Evolutionary conservation across 1,140 invertebrate species (phyloP).

Genomic region (Cepaea nemoralis): DNA sequence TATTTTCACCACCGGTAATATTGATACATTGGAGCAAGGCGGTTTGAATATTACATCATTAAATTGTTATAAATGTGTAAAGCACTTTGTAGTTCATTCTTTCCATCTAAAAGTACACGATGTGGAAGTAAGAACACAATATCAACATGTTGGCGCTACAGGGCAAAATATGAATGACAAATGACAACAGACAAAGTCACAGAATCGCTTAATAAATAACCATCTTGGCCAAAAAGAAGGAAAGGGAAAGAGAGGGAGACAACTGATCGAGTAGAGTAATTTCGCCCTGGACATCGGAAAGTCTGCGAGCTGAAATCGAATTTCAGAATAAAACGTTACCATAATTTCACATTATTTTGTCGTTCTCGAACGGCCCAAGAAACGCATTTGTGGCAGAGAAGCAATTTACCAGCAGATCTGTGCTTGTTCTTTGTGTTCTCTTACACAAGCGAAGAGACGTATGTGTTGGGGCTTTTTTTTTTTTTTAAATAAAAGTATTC

Average conservation of each 20-base stretch:
- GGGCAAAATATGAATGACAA: too few relatives aligned
- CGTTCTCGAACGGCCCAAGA: conserved; percentile 1
- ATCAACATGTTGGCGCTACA: too few relatives aligned
- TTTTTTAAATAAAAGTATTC: too few relatives aligned
- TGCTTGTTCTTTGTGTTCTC: neutral
- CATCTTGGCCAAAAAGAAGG: neutral
- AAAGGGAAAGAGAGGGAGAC: neutral
- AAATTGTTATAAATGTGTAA: too few relatives aligned
- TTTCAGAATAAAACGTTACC: conserved; percentile 27
- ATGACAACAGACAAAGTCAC: too few relatives aligned
- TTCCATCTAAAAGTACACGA: too few relatives aligned
- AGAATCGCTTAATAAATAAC: too few relatives aligned
- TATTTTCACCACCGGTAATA: too few relatives aligned
- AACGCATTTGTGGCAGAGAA: conserved; percentile 18
- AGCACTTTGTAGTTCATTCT: too few relatives aligned
- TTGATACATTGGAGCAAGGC: too few relatives aligned
- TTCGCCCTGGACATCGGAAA: neutral
- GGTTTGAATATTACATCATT: too few relatives aligned
- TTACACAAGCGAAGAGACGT: neutral
- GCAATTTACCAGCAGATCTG: neutral
- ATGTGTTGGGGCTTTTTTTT: neutral
- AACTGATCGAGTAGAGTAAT: neutral
- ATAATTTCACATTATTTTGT: conserved; percentile 30
- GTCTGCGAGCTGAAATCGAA: conserved; percentile 1
- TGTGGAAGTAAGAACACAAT: too few relatives aligned